Evolutionary conservation across 2,888 invertebrate species (phyloP).

Genomic region (Villa cingulata): DNA sequence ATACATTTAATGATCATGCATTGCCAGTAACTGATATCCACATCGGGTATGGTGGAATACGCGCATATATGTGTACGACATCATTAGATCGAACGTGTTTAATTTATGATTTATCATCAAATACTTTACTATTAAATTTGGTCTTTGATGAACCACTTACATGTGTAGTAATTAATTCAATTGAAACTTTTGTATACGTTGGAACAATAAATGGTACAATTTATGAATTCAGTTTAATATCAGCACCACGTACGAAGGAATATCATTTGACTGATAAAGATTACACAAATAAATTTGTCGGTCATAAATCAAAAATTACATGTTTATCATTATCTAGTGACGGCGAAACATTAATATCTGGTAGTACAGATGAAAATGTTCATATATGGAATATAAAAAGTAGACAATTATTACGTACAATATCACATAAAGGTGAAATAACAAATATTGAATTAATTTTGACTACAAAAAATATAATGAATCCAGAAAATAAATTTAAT

Average conservation of each 20-base stretch:
- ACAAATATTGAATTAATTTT: constrained; percentile 55
- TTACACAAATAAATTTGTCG: constrained; percentile 42
- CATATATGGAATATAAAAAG: constrained; percentile 72
- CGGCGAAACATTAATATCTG: constrained; percentile 59
- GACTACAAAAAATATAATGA: constrained; percentile 45
- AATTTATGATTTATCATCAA: constrained; percentile 61
- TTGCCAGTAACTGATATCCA: constrained; percentile 65
- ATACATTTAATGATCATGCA: constrained; percentile 66
- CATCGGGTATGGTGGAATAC: constrained; percentile 55
- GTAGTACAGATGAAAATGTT: constrained; percentile 58
- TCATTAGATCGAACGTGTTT: constrained; percentile 74
- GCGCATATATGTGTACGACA: constrained; percentile 58
- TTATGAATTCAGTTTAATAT: constrained; percentile 49
- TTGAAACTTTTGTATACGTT: constrained; percentile 58
- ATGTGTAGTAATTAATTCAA: constrained; percentile 51
- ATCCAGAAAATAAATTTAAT: constrained; percentile 43
- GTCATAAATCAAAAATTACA: constrained; percentile 53
- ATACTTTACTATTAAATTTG: constrained; percentile 54
- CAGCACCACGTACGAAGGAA: constrained; percentile 53
- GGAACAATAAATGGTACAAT: constrained; percentile 62
- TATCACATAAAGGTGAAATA: constrained; percentile 59
- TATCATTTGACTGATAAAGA: constrained; percentile 46
- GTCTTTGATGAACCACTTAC: constrained; percentile 59
- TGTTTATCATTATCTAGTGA: constrained; percentile 59
- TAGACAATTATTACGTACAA: constrained; percentile 54